Conservation (phyloP, 2,888 invertebrate species). For the Asteroscopus sphinx region DNA sequence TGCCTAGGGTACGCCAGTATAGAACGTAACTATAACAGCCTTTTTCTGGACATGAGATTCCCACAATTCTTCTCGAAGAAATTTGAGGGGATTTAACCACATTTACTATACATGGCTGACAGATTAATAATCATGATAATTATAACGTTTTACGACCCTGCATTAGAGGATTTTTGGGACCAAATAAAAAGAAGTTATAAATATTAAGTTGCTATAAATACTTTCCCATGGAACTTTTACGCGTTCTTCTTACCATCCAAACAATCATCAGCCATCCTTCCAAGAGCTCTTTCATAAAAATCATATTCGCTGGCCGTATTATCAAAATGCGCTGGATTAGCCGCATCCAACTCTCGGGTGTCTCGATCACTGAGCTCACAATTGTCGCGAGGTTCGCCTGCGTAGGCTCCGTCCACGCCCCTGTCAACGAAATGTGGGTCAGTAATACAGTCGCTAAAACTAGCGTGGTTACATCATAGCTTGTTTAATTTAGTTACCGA, state of each 20-base stretch:
- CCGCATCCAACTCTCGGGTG: slow-evolving; percentile 94
- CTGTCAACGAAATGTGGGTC: slow-evolving; percentile 70
- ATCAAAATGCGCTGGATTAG: slow-evolving; percentile 96
- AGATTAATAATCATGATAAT: too few relatives aligned
- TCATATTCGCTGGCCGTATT: slow-evolving; percentile 94
- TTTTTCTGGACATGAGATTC: too few relatives aligned
- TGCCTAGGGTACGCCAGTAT: too few relatives aligned
- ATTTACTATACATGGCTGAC: too few relatives aligned
- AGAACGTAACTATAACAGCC: too few relatives aligned
- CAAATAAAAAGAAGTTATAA: too few relatives aligned
- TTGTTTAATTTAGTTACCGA: slow-evolving; percentile 85
- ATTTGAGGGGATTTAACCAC: too few relatives aligned
- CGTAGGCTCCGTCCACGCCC: slow-evolving; percentile 87
- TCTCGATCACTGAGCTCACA: slow-evolving; percentile 97
- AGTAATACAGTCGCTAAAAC: slow-evolving; percentile 36
- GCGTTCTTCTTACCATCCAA: slow-evolving; percentile 92
- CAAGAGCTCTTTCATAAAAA: slow-evolving; percentile 94
- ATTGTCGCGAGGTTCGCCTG: slow-evolving; percentile 92
- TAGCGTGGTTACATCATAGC: slow-evolving; percentile 35
- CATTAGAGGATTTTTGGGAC: too few relatives aligned
- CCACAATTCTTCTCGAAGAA: too few relatives aligned
- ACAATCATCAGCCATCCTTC: slow-evolving; percentile 94
- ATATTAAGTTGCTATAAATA: background rate
- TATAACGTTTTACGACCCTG: too few relatives aligned
- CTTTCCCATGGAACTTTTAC: background rate